Conservation (phyloP, 2,888 invertebrate species). For the Leucania comma region DNA sequence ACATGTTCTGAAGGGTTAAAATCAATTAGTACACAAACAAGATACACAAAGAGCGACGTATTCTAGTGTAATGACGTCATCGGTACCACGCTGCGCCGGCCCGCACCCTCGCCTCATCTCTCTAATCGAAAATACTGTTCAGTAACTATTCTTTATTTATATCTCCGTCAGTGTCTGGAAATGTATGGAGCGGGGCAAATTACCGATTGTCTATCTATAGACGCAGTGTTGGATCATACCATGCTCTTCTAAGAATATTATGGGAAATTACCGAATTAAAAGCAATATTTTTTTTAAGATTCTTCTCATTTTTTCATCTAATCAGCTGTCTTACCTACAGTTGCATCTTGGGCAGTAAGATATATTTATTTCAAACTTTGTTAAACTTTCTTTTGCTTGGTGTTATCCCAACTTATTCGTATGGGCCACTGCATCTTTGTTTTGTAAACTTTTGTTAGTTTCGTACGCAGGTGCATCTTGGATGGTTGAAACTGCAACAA, state of each 20-base stretch:
- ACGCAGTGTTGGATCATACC: slow-evolving; percentile 47
- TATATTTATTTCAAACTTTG: slow-evolving; percentile 27
- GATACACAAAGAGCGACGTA: slow-evolving; percentile 58
- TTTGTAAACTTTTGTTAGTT: slow-evolving; percentile 38
- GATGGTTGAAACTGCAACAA: neutral
- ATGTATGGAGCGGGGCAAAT: slow-evolving; percentile 67
- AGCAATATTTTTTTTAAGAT: neutral
- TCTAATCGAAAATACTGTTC: slow-evolving; percentile 75
- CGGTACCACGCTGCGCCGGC: slow-evolving; percentile 64
- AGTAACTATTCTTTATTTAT: slow-evolving; percentile 76
- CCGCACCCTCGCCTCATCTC: slow-evolving; percentile 73
- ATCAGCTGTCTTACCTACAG: neutral
- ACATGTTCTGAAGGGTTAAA: slow-evolving; percentile 47
- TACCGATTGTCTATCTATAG: slow-evolving; percentile 70
- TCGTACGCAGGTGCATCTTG: slow-evolving; percentile 31
- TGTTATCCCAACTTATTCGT: slow-evolving; percentile 39
- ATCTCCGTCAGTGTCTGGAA: slow-evolving; percentile 71
- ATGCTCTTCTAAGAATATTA: slow-evolving; percentile 42
- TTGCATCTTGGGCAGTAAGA: neutral
- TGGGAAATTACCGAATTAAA: neutral
- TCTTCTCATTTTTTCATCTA: slow-evolving; percentile 1
- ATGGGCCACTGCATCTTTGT: slow-evolving; percentile 41
- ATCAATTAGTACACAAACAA: slow-evolving; percentile 60
- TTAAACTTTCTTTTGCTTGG: slow-evolving; percentile 37
- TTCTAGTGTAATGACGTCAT: slow-evolving; percentile 71